Evolutionary conservation across 2,888 invertebrate species (phyloP).

Genomic region (Dryobota labecula): DNA sequence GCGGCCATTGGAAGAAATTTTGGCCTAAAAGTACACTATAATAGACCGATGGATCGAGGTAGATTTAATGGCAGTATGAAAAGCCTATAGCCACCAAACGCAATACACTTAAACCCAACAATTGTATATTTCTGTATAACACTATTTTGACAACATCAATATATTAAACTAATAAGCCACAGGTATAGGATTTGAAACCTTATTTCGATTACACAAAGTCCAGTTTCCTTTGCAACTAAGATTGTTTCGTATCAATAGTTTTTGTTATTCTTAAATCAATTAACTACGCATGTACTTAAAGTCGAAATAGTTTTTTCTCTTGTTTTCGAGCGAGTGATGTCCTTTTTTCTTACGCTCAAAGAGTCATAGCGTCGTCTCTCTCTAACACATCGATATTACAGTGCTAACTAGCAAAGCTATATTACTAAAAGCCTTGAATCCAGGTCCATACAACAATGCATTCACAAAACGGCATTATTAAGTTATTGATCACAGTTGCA

Average conservation of each 20-base stretch:
- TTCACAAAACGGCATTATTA: conserved; percentile 47
- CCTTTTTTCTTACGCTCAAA: background rate
- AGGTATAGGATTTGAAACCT: conserved; percentile 22
- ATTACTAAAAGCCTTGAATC: conserved; percentile 40
- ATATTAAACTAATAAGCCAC: conserved; percentile 35
- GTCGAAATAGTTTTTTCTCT: conserved; percentile 1
- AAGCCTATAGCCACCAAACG: conserved; percentile 2
- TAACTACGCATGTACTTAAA: background rate
- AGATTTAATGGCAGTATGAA: conserved; percentile 26
- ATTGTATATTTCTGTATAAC: conserved; percentile 21
- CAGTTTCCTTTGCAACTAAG: conserved; percentile 32
- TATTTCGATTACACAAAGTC: background rate
- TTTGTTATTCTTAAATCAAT: conserved; percentile 7
- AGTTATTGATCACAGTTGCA: conserved; percentile 69
- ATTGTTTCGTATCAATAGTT: background rate
- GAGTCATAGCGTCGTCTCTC: background rate
- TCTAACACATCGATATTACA: background rate
- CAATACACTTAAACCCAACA: background rate
- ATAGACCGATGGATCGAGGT: conserved; percentile 38
- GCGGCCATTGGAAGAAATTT: background rate
- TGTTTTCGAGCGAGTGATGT: background rate
- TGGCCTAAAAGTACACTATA: background rate
- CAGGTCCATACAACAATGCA: conserved; percentile 36
- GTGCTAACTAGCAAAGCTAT: background rate
- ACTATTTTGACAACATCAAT: conserved; percentile 45